These are phyloP conservation scores for Zosterops pallidus DNA, from an alignment of 2,113 vertebrate genomes.

Conservation along the genomic window DNA sequence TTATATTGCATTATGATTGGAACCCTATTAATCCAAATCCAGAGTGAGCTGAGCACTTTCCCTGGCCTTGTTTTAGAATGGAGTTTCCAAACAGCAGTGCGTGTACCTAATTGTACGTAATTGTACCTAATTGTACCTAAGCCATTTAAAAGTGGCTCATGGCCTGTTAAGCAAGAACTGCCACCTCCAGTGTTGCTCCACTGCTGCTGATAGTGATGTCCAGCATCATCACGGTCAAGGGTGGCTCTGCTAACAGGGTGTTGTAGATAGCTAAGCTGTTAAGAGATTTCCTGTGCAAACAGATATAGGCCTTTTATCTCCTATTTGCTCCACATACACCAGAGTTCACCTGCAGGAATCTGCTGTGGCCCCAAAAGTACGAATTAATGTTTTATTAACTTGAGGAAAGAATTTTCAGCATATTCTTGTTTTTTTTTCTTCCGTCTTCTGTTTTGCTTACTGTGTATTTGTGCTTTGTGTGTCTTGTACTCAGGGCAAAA, in stretches of 20 bases:
- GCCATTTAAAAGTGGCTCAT: background rate
- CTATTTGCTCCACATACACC: background rate
- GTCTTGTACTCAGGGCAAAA: background rate
- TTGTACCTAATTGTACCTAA: background rate
- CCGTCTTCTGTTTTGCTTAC: background rate
- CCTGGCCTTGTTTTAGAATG: background rate
- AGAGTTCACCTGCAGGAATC: background rate
- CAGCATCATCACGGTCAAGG: background rate
- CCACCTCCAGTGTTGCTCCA: background rate
- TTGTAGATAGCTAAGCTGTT: background rate
- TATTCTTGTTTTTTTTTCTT: background rate
- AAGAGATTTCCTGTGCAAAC: background rate
- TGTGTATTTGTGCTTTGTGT: background rate
- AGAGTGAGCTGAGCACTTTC: background rate
- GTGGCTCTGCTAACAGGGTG: background rate
- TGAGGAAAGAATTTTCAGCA: background rate
- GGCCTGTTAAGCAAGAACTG: background rate
- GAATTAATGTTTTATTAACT: background rate
- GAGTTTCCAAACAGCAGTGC: background rate
- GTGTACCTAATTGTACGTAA: background rate
- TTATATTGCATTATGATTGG: background rate
- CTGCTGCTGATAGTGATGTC: background rate
- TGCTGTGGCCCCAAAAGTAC: background rate
- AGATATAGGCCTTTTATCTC: background rate
- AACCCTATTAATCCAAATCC: background rate